phyloP scores from a whole-genome alignment of 2,888 invertebrate species.

The Mechanitis mazaeus region DNA sequence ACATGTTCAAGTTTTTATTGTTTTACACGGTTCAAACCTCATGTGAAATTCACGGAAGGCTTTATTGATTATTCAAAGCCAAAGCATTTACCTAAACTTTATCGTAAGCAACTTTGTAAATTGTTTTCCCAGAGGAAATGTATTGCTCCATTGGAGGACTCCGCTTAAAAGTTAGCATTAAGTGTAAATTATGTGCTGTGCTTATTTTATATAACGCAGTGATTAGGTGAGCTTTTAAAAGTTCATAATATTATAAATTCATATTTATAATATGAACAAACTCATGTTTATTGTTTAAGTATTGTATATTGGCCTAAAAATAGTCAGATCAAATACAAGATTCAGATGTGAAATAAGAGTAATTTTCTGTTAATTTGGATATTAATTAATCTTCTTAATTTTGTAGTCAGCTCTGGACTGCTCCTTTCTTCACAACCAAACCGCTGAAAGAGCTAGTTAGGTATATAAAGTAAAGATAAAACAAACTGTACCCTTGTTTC shows the following conservation, averaged over 20 bases:
- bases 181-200: not conserved
- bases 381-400: too few species aligned
- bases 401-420: too few species aligned
- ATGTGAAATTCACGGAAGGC: constrained; percentile 18
- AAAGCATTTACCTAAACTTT: constrained; percentile 27
- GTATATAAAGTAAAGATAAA: too few species aligned
- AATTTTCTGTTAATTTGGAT: too few species aligned
- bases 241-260: not conserved
- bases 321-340: too few species aligned
- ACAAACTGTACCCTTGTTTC: not conserved
- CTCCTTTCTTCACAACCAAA: too few species aligned
- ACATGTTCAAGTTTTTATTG: constrained; percentile 6
- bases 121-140: constrained; percentile 24
- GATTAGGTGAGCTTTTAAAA: not conserved
- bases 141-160: constrained; percentile 22
- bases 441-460: too few species aligned
- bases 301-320: too few species aligned
- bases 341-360: too few species aligned
- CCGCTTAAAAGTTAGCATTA: constrained; percentile 3
- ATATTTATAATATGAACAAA: not conserved
- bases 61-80: constrained; percentile 25
- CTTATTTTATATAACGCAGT: not conserved
- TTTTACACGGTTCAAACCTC: constrained; percentile 9
- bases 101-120: constrained; percentile 26
- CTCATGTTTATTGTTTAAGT: too few species aligned